Percentiles rank a stretch among this genome's conserved stretches.
Evolutionary conservation across 1,140 invertebrate genomes (phyloP).

Genomic region (Pseudomyrmex dendroicus): DNA sequence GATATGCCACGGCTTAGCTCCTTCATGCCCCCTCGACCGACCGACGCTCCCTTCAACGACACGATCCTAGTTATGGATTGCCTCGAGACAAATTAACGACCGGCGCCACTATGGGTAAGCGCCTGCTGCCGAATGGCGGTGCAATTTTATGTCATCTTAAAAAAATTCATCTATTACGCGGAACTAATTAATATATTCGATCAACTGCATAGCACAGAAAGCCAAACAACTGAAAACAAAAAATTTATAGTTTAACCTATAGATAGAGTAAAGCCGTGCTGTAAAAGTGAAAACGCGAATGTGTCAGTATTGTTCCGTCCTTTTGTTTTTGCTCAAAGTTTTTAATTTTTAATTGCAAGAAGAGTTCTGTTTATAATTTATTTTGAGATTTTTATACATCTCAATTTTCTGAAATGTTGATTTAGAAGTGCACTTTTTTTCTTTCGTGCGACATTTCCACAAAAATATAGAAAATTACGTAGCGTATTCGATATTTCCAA

Average conservation of each 20-base stretch:
- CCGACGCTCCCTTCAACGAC: conserved; percentile 52
- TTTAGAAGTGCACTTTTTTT: neutral
- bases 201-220: conserved; percentile 1
- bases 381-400: too few relatives aligned
- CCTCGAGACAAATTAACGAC: conserved; percentile 70
- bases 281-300: too few relatives aligned
- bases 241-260: too few relatives aligned
- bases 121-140: neutral
- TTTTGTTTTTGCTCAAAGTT: too few relatives aligned
- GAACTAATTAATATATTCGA: neutral
- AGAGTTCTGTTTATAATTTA: too few relatives aligned
- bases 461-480: too few relatives aligned
- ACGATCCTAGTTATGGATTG: conserved; percentile 69
- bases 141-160: conserved; percentile 32
- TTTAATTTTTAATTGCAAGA: too few relatives aligned
- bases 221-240: too few relatives aligned
- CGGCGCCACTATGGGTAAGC: conserved; percentile 23
- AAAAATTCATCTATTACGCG: neutral
- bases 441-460: neutral
- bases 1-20: conserved; percentile 69
- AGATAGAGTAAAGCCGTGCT: too few relatives aligned
- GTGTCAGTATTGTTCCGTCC: too few relatives aligned
- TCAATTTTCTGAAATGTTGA: neutral
- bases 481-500: neutral
- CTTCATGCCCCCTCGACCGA: conserved; percentile 60